Evolutionary conservation across 2,888 invertebrate genomes (phyloP).

Genomic region (Athalia circularis): DNA sequence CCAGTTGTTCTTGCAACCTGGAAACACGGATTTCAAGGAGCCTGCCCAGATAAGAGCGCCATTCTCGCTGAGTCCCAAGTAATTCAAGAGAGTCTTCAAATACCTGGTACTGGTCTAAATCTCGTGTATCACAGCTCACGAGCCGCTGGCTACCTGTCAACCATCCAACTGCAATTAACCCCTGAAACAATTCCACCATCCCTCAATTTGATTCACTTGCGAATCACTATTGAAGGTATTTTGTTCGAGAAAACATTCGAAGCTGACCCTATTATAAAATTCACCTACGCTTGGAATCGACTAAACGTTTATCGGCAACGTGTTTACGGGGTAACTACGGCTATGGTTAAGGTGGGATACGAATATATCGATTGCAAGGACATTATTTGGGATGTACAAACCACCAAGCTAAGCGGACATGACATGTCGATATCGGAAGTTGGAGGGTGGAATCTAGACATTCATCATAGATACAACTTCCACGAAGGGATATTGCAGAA

Average conservation of each 20-base stretch:
- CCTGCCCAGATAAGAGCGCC: constrained; percentile 94
- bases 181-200: constrained; percentile 88
- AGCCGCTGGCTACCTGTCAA: constrained; percentile 94
- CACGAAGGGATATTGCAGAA: constrained; percentile 98
- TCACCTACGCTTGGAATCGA: constrained; percentile 98
- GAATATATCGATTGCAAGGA: constrained; percentile 94
- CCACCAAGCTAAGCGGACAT: constrained; percentile 95
- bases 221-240: constrained; percentile 96
- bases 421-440: constrained; percentile 98
- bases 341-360: constrained; percentile 96
- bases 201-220: constrained; percentile 90
- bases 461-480: constrained; percentile 98
- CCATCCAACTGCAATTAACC: constrained; percentile 93
- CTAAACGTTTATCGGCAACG: constrained; percentile 96
- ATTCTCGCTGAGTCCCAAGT: constrained; percentile 95
- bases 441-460: constrained; percentile 98
- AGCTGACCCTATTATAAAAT: constrained; percentile 97
- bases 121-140: constrained; percentile 97
- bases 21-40: constrained; percentile 96
- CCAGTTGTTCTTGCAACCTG: constrained; percentile 95
- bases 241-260: constrained; percentile 95
- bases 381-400: constrained; percentile 97
- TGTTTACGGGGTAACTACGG: constrained; percentile 97
- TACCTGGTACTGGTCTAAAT: constrained; percentile 96
- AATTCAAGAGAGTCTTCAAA: constrained; percentile 94